A percentile compares a stretch with the other conserved stretches of the same genome.
These are phyloP conservation scores for Epirrita christyi DNA, from an alignment of 2,888 invertebrate species.

Conservation along the genomic window DNA sequence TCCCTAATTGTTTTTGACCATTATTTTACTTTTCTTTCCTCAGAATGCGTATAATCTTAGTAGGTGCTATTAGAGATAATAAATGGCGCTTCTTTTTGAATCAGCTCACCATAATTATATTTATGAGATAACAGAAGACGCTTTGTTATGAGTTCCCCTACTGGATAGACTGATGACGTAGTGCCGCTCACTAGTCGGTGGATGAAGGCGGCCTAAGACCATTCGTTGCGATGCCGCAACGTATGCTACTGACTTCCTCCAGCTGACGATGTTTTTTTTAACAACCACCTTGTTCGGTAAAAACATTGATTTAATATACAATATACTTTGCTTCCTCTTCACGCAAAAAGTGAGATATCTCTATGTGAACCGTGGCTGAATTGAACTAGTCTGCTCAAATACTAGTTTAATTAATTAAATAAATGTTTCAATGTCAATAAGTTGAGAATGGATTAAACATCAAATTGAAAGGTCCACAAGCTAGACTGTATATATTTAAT, in stretches of 20 bases:
- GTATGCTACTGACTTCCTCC: too few relatives aligned
- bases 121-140: too few relatives aligned
- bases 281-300: too few relatives aligned
- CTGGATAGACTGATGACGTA: too few relatives aligned
- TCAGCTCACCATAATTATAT: neutral
- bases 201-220: too few relatives aligned
- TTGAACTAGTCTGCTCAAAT: constrained; percentile 46
- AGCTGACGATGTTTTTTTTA: too few relatives aligned
- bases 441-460: constrained; percentile 64
- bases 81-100: neutral
- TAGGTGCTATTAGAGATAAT: constrained; percentile 44
- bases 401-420: constrained; percentile 54
- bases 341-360: neutral
- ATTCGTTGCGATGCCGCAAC: too few relatives aligned
- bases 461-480: constrained; percentile 62
- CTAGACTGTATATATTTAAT: constrained; percentile 60
- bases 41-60: constrained; percentile 40
- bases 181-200: too few relatives aligned
- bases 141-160: too few relatives aligned
- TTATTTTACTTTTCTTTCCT: constrained; percentile 56
- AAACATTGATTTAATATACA: neutral
- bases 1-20: constrained; percentile 61
- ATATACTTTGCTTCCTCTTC: constrained; percentile 6
- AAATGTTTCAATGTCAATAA: constrained; percentile 64
- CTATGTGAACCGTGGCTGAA: constrained; percentile 45